phyloP scores from a whole-genome alignment of 1,140 invertebrate species.

The Eurosta solidaginis region DNA sequence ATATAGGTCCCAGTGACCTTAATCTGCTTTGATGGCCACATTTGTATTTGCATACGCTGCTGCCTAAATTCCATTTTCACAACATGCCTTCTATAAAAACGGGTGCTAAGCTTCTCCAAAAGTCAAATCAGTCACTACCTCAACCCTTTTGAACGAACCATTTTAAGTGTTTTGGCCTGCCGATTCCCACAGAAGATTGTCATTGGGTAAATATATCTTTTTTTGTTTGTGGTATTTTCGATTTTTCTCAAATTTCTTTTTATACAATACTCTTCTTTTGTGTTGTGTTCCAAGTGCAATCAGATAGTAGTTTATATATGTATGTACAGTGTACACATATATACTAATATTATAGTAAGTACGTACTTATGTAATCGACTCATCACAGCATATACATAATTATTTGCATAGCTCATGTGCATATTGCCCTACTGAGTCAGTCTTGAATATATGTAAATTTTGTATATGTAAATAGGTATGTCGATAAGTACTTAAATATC shows the following conservation, averaged over 20 bases:
- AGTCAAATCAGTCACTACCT: neutral
- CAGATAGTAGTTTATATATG: slow-evolving; percentile 14
- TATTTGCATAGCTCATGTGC: too few species aligned
- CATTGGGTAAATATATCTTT: neutral
- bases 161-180: neutral
- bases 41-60: too few species aligned
- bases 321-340: too few species aligned
- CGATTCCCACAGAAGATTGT: neutral
- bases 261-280: too few species aligned
- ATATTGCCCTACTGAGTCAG: too few species aligned
- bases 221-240: neutral
- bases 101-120: neutral
- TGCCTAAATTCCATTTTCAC: too few species aligned
- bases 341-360: neutral
- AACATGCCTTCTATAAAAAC: neutral
- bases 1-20: too few species aligned
- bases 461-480: neutral
- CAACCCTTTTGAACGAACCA: neutral
- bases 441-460: too few species aligned
- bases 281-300: slow-evolving; percentile 22
- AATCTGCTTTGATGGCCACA: too few species aligned
- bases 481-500: neutral
- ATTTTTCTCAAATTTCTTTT: neutral
- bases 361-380: neutral
- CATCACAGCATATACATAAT: neutral